Evolutionary conservation across 2,888 invertebrate species (phyloP).

Genomic region (Macroteleia sp.): DNA sequence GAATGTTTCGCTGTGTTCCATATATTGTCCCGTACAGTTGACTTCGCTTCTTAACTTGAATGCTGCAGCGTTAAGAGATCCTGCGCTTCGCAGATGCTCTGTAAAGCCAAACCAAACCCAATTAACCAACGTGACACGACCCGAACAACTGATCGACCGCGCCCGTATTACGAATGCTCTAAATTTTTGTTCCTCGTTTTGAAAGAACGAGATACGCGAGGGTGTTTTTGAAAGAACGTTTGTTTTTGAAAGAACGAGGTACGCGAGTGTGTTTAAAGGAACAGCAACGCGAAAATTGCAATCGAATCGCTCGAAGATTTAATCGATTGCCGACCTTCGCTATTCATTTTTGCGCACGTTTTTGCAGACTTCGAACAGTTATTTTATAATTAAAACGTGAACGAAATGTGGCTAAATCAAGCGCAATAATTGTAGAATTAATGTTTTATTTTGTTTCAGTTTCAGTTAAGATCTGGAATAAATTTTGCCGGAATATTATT

Average conservation of each 20-base stretch:
- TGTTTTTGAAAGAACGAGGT: too few relatives aligned
- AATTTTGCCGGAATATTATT: too few relatives aligned
- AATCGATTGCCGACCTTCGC: constrained; percentile 3
- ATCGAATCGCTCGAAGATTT: background rate
- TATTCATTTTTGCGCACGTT: too few relatives aligned
- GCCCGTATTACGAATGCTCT: constrained; percentile 56
- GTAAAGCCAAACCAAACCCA: constrained; percentile 53
- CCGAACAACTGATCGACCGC: constrained; percentile 64
- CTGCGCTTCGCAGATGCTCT: constrained; percentile 55
- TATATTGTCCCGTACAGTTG: constrained; percentile 47
- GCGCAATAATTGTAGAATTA: too few relatives aligned
- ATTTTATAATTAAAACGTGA: too few relatives aligned
- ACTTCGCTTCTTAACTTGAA: constrained; percentile 19
- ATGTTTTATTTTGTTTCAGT: too few relatives aligned
- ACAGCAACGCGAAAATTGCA: background rate
- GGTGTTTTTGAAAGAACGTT: too few relatives aligned
- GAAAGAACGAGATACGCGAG: too few relatives aligned
- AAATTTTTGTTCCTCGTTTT: constrained; percentile 57
- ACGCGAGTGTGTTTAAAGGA: constrained; percentile 1
- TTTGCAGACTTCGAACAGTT: too few relatives aligned
- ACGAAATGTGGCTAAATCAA: too few relatives aligned
- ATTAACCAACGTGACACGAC: constrained; percentile 57
- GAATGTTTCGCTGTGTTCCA: constrained; percentile 44
- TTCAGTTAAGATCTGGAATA: too few relatives aligned
- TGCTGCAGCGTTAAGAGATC: constrained; percentile 31